A percentile compares a stretch with the other conserved stretches of the same genome.
Conservation (phyloP, 2,888 invertebrate species). For the Campoletis raptor region DNA sequence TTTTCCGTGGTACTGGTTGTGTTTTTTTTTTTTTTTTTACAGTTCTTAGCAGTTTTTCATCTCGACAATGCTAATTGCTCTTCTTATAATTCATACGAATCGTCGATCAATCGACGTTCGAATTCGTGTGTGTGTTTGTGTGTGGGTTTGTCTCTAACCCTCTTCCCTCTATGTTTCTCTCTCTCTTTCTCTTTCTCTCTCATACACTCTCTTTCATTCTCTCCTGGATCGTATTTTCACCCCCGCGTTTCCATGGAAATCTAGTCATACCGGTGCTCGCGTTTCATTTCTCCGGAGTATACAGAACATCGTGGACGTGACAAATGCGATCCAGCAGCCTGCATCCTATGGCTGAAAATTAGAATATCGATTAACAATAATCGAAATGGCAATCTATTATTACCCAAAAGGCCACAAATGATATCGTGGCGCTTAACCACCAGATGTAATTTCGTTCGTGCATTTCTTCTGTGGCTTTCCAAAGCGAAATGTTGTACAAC, state of each 20-base stretch:
- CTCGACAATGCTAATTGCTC: slow-evolving; percentile 30
- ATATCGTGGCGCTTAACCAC: background rate
- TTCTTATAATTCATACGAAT: slow-evolving; percentile 37
- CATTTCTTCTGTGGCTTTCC: background rate
- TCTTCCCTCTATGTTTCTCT: background rate
- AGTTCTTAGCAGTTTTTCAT: background rate
- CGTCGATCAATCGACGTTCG: slow-evolving; percentile 64
- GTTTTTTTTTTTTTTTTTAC: background rate
- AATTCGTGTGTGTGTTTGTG: slow-evolving; percentile 32
- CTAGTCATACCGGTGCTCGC: slow-evolving; percentile 59
- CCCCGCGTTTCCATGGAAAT: slow-evolving; percentile 71
- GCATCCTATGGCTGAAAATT: slow-evolving; percentile 1
- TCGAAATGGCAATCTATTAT: slow-evolving; percentile 13
- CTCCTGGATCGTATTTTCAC: slow-evolving; percentile 44
- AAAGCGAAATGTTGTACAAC: slow-evolving; percentile 12
- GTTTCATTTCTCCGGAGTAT: slow-evolving; percentile 53
- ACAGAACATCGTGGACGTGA: slow-evolving; percentile 30
- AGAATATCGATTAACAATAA: slow-evolving; percentile 27
- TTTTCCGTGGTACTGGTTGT: background rate
- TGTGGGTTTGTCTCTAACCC: slow-evolving; percentile 6
- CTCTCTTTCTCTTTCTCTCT: slow-evolving; percentile 17
- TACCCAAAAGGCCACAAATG: background rate
- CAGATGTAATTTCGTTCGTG: background rate
- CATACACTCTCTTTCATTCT: slow-evolving; percentile 22
- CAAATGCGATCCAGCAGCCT: slow-evolving; percentile 46